Conservation (phyloP, 2,113 vertebrate genomes). For the Rhagologus leucostigma region DNA sequence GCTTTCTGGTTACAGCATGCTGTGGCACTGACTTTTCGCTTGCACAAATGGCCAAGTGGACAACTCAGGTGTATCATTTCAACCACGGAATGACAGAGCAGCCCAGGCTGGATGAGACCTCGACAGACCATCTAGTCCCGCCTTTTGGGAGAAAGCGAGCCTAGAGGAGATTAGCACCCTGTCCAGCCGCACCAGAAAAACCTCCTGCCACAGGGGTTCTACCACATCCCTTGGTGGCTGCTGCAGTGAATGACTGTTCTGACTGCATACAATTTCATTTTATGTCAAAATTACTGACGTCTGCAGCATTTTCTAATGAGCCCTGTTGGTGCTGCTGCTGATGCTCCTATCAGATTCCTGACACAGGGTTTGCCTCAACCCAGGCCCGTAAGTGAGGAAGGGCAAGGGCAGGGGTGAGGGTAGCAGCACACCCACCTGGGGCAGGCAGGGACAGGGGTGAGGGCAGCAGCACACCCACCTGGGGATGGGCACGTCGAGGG, state of each 20-base stretch:
- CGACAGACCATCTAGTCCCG: not conserved
- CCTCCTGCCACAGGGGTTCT: not conserved
- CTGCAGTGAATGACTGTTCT: not conserved
- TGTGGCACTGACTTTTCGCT: not conserved
- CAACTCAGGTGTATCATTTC: not conserved
- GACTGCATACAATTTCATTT: not conserved
- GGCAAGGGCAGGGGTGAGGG: not conserved
- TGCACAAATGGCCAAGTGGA: not conserved
- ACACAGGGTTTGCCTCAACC: not conserved
- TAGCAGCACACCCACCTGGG: not conserved
- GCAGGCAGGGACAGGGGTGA: not conserved
- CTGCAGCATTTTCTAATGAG: not conserved
- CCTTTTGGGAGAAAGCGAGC: not conserved
- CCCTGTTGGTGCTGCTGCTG: not conserved
- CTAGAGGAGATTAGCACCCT: not conserved
- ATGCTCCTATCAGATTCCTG: fast-evolving
- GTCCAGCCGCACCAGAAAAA: not conserved
- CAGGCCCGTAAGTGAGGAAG: fast-evolving
- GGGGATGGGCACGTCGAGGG: not conserved
- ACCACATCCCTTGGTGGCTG: fast-evolving
- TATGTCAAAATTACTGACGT: not conserved
- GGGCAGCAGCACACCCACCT: constrained; percentile 58
- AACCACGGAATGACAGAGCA: not conserved
- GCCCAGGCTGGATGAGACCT: not conserved
- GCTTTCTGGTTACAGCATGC: not conserved